Percentiles rank a stretch among this genome's conserved stretches.
phyloP scores from a whole-genome alignment of 2,797 vertebrate genomes.

The Danio albolineatus region DNA sequence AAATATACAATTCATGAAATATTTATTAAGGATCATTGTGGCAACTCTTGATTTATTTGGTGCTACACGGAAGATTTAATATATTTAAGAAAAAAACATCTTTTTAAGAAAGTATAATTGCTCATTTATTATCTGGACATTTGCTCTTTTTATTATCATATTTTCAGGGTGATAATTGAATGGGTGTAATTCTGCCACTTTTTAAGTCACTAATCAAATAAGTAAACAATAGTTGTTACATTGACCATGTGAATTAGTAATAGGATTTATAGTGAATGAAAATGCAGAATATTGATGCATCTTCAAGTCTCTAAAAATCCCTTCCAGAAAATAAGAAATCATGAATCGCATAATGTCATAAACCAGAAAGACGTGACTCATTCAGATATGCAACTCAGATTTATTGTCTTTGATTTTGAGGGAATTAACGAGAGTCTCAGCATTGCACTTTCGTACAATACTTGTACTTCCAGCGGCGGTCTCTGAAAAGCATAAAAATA shows the following conservation, averaged over 20 bases:
- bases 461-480: slow-evolving; percentile 25
- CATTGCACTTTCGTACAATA: neutral
- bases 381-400: neutral
- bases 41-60: too few species aligned
- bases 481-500: neutral
- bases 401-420: neutral
- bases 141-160: too few species aligned
- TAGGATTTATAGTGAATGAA: too few species aligned
- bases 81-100: neutral
- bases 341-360: neutral
- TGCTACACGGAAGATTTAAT: too few species aligned
- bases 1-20: neutral
- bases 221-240: too few species aligned
- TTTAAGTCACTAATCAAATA: too few species aligned
- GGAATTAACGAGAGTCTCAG: neutral
- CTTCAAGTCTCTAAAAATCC: neutral
- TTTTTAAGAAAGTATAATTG: neutral
- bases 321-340: neutral
- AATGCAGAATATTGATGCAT: too few species aligned
- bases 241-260: too few species aligned
- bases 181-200: too few species aligned
- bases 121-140: neutral
- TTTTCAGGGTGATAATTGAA: too few species aligned
- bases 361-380: neutral
- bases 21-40: neutral